Conservation (phyloP, 2,113 vertebrate species). For the Nanger granti region DNA sequence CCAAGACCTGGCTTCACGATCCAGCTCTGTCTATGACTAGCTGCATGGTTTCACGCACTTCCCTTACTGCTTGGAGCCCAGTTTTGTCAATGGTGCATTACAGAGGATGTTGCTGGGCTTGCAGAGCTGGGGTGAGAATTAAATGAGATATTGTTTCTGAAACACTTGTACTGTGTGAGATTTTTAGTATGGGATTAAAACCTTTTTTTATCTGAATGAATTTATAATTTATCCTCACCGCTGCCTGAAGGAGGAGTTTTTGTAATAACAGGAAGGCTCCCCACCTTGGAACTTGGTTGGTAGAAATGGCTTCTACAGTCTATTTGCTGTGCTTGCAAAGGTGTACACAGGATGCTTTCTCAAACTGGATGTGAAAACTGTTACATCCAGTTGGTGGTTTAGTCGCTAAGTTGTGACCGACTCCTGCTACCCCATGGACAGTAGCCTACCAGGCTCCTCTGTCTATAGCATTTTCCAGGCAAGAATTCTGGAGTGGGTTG, state of each 20-base stretch:
- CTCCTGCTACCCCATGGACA: not conserved
- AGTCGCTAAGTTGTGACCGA: not conserved
- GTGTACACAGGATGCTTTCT: not conserved
- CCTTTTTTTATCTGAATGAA: not conserved
- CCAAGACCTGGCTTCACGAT: not conserved
- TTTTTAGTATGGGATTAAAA: not conserved
- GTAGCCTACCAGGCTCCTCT: not conserved
- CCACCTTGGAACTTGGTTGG: not conserved
- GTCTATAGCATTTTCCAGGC: not conserved
- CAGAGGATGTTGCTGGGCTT: not conserved
- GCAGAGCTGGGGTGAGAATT: not conserved
- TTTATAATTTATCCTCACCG: not conserved
- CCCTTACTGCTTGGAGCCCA: not conserved
- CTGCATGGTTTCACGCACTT: not conserved
- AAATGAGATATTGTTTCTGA: not conserved
- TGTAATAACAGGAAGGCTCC: fast-evolving
- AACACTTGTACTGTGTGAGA: not conserved
- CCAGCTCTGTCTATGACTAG: not conserved
- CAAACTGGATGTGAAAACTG: not conserved
- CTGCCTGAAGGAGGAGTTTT: not conserved
- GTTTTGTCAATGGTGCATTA: not conserved
- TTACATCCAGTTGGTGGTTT: not conserved
- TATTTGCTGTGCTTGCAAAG: not conserved
- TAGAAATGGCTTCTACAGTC: not conserved
- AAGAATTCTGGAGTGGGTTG: not conserved